A percentile compares a stretch with the other conserved stretches of the same genome.
These are phyloP conservation scores for Pogonomyrmex californicus DNA, from an alignment of 1,140 invertebrate species.

Conservation along the genomic window DNA sequence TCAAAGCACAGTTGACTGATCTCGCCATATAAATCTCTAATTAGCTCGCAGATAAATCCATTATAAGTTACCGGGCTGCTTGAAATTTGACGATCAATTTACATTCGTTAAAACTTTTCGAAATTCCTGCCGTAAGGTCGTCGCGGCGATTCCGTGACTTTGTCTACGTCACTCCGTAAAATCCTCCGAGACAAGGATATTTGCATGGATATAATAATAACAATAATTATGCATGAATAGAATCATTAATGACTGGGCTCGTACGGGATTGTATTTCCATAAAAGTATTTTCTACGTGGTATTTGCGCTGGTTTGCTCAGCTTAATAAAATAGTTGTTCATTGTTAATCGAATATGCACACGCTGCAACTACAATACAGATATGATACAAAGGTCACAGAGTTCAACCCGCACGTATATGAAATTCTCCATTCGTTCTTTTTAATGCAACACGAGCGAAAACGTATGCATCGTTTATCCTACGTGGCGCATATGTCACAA, in stretches of 20 bases:
- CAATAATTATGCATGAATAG: background rate
- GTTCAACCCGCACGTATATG: slow-evolving; percentile 5
- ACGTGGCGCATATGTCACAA: background rate
- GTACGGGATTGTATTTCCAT: background rate
- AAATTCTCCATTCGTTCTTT: slow-evolving; percentile 1
- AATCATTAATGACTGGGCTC: slow-evolving; percentile 6
- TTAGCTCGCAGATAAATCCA: slow-evolving; percentile 24
- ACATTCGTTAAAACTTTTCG: slow-evolving; percentile 40
- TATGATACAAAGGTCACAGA: slow-evolving; percentile 11
- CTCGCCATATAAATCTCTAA: slow-evolving; percentile 24
- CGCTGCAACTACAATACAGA: background rate
- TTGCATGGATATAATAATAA: background rate
- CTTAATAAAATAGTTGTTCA: slow-evolving; percentile 1
- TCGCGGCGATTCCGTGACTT: slow-evolving; percentile 21
- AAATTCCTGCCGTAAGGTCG: background rate
- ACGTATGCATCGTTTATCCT: slow-evolving; percentile 1
- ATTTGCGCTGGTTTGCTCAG: background rate
- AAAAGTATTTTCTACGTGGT: slow-evolving; percentile 6
- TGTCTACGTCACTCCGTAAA: background rate
- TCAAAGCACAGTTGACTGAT: background rate
- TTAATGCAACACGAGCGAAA: slow-evolving; percentile 7
- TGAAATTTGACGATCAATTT: slow-evolving; percentile 33
- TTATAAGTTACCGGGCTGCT: background rate
- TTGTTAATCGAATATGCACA: slow-evolving; percentile 6
- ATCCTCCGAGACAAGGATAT: background rate